Evolutionary conservation across 37 sponge, comb jelly and placozoan species (phyloP), one percentile per base, ranked within the genome.

Genomic region (Ianthella basta): DNA sequence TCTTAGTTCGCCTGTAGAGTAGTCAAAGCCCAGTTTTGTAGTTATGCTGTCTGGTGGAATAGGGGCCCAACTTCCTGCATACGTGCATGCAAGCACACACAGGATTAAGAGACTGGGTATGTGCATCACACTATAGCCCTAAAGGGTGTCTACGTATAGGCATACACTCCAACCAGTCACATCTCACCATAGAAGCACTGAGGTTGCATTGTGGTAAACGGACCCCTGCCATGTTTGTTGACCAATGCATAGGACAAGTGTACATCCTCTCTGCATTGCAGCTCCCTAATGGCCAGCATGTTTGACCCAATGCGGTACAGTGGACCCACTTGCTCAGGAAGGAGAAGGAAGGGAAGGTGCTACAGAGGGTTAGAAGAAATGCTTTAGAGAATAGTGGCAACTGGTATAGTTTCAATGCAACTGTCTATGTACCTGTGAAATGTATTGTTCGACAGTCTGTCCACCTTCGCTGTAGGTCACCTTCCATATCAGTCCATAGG

Each of bases 231-330:
- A 38, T 32, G 16, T 18, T 13, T 2, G 37, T 19, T 75, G 24
- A 75, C 78, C 54, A 75, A 24, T 75, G 78, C 78, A 75, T 75
- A 75, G 5, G 78, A 75, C 21, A 75, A 50, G 0, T 10, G 38
- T 3, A 75, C 38, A 41, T 75, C 16, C 44, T 40, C 53, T 41
- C 21, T 40, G 40, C 78, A 75, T 53, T 75, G 78, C 3, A 75
- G 25, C 54, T 75, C 41, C n/a, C 38, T 40, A 4, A 75, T 50
- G 54, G 78, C 78, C 78, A 75, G 53, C 78, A 75, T 25, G 78
- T 75, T 75, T 4, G 78, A 38, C n/a, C 78, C 78, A 40, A 19
- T 75, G 6, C 78, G 37, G 54, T 75, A 75, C n/a, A 75, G 23
- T 15, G 53, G 20, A 20, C 78, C 78, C 54, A 75, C 78, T 36